Conservation (phyloP, 2,797 vertebrate genomes). For the Rhinogobio ventralis region DNA sequence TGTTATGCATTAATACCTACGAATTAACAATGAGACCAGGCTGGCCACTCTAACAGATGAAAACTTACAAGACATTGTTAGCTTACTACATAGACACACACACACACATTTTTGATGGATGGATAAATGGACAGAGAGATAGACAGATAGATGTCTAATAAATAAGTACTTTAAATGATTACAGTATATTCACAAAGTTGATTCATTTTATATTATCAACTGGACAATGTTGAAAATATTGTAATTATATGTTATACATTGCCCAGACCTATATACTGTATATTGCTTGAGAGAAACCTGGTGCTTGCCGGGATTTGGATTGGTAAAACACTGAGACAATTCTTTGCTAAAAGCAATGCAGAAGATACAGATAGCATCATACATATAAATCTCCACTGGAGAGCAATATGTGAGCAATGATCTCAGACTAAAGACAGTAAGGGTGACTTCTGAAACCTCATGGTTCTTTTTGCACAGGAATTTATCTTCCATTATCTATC, state of each 20-base stretch:
- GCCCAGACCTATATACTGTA: not conserved
- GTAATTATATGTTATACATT: not conserved
- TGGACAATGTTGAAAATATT: not conserved
- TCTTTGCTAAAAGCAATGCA: constrained; percentile 32
- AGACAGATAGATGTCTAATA: no score
- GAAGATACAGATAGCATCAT: constrained; percentile 50
- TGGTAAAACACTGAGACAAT: not conserved
- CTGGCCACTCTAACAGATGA: not conserved
- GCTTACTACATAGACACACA: not conserved
- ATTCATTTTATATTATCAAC: not conserved
- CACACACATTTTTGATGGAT: no score
- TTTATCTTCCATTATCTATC: constrained; percentile 72
- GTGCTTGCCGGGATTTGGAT: not conserved
- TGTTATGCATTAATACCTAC: not conserved
- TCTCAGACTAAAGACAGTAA: constrained; percentile 45
- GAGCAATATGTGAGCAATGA: constrained; percentile 24
- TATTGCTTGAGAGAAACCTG: not conserved
- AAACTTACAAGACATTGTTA: not conserved
- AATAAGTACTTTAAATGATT: no score
- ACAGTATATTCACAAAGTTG: not conserved
- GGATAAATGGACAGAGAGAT: no score
- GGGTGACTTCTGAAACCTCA: constrained; percentile 40
- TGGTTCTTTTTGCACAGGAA: constrained; percentile 33
- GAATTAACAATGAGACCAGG: not conserved
- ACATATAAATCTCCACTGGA: constrained; percentile 37